Conservation (phyloP, 2,797 vertebrate genomes). For the Poecilia wingei region DNA sequence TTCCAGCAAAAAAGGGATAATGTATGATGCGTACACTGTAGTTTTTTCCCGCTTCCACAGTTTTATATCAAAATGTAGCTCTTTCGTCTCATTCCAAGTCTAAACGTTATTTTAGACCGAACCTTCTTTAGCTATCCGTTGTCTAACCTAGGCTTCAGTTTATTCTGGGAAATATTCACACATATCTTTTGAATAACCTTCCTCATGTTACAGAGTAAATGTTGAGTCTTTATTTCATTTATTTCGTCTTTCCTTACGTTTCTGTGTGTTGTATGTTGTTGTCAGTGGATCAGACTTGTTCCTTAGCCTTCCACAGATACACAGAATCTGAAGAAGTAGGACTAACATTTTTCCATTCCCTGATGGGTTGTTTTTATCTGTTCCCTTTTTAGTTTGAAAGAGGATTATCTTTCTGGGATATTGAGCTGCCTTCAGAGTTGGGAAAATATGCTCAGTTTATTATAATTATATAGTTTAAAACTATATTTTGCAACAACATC, state of each 20-base stretch:
- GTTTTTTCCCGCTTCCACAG: not conserved
- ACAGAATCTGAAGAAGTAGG: not conserved
- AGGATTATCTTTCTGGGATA: not conserved
- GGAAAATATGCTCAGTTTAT: not conserved
- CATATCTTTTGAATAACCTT: conserved; percentile 4
- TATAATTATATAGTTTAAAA: not conserved
- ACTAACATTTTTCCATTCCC: not conserved
- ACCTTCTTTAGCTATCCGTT: not conserved
- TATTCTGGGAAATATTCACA: not conserved
- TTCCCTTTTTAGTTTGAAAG: not conserved
- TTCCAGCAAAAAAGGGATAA: no score
- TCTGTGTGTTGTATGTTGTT: not conserved
- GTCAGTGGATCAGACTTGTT: not conserved
- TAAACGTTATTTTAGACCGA: not conserved
- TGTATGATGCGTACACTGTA: not conserved
- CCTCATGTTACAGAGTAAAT: not conserved
- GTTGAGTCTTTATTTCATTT: not conserved
- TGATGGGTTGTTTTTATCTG: not conserved
- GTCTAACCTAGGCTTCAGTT: conserved; percentile 54
- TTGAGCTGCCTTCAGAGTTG: not conserved
- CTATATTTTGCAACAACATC: not conserved
- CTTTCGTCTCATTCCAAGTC: not conserved
- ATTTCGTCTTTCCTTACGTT: not conserved
- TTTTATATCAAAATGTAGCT: not conserved
- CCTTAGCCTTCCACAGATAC: not conserved